Conservation (phyloP, 2,888 invertebrate species). For the Pristionchus arcanus region DNA sequence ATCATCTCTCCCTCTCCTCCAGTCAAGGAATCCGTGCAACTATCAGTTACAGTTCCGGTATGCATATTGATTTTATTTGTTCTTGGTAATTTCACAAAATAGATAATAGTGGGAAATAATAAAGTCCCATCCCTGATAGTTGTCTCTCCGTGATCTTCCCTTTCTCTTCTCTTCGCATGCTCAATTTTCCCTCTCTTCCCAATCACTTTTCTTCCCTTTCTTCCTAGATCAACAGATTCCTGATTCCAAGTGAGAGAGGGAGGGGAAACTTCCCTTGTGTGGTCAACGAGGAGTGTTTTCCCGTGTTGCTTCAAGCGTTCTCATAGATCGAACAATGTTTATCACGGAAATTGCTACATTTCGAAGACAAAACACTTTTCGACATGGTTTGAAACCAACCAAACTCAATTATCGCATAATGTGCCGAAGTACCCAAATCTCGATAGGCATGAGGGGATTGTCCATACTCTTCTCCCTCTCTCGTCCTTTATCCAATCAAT, state of each 20-base stretch:
- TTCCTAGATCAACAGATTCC: conserved; percentile 40
- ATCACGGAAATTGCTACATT: no score
- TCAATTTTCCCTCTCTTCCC: conserved; percentile 28
- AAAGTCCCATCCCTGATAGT: background rate
- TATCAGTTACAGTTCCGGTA: conserved; percentile 20
- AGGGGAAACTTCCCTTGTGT: conserved; percentile 5
- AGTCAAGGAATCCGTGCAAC: background rate
- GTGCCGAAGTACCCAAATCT: background rate
- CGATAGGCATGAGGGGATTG: background rate
- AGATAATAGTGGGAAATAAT: background rate
- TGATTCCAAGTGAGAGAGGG: background rate
- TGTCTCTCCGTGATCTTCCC: background rate
- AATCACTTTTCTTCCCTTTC: conserved; percentile 8
- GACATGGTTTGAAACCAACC: no score
- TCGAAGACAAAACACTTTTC: no score
- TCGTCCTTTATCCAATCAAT: conserved; percentile 31
- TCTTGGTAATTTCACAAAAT: background rate
- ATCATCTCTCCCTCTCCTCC: conserved; percentile 4
- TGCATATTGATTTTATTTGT: background rate
- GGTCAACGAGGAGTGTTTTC: background rate
- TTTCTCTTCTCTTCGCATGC: conserved; percentile 3
- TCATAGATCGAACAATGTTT: background rate
- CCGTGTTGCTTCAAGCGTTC: background rate
- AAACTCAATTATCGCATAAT: no score
- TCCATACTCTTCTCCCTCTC: background rate